A percentile compares a stretch with the other conserved stretches of the same genome.
phyloP scores from a whole-genome alignment of 2,113 vertebrate species.

The Ammodytes marinus region DNA sequence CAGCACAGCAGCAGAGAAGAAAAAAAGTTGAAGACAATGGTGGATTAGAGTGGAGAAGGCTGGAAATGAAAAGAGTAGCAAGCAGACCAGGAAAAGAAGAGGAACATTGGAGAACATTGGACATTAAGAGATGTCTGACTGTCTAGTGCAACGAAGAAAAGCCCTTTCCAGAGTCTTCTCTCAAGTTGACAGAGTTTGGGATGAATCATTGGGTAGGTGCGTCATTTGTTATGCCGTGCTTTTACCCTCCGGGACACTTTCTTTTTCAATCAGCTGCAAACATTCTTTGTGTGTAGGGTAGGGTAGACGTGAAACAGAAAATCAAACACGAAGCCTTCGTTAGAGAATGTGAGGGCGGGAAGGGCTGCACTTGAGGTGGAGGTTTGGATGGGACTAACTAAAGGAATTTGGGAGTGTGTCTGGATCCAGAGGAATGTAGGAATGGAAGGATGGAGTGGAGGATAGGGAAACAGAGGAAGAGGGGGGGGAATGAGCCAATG shows the following conservation, averaged over 20 bases:
- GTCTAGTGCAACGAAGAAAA: constrained; percentile 5
- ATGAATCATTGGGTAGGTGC: neutral
- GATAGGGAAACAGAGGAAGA: neutral
- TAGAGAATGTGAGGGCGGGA: neutral
- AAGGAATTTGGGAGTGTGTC: constrained; percentile 9
- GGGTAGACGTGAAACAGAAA: neutral
- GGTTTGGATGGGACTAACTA: constrained; percentile 15
- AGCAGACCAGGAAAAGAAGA: neutral
- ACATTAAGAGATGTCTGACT: neutral
- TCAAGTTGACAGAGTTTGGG: constrained; percentile 34
- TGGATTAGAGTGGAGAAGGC: constrained; percentile 7
- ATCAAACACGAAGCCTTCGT: constrained; percentile 13
- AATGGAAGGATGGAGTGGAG: constrained; percentile 33
- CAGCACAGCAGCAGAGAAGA: constrained; percentile 36
- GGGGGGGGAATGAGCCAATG: constrained; percentile 34
- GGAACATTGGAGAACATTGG: constrained; percentile 16
- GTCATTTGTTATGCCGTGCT: neutral
- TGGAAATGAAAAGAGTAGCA: constrained; percentile 33
- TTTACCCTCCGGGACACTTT: neutral
- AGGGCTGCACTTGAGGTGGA: constrained; percentile 12
- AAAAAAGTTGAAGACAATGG: constrained; percentile 42
- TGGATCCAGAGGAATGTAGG: constrained; percentile 41
- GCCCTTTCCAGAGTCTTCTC: constrained; percentile 20
- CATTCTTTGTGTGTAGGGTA: neutral
- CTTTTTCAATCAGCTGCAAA: constrained; percentile 8